These are phyloP conservation scores for Upupa epops DNA, from an alignment of 2,113 vertebrate genomes.

Conservation along the genomic window DNA sequence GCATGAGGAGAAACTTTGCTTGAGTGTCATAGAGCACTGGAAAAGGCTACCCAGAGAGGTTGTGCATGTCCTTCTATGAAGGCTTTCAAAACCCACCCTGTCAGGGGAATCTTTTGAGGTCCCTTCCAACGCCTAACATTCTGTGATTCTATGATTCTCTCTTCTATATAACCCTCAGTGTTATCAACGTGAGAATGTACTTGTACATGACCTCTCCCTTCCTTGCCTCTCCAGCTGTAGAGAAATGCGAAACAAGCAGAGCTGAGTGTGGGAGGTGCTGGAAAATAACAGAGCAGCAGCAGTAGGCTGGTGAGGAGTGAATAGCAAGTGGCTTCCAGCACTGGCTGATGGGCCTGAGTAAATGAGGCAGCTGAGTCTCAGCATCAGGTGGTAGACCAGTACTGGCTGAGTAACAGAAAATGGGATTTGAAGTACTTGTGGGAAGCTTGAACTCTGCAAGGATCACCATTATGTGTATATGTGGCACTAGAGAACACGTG, in stretches of 20 bases:
- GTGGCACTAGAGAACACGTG: no score
- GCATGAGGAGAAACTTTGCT: no score
- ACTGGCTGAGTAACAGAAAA: background rate
- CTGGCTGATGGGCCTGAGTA: background rate
- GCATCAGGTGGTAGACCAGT: background rate
- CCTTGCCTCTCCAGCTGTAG: background rate
- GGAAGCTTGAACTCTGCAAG: background rate
- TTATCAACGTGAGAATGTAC: background rate
- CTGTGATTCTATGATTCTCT: background rate
- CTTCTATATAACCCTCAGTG: background rate
- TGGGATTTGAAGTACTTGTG: background rate
- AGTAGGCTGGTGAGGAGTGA: background rate
- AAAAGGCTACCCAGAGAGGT: no score
- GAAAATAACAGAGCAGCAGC: background rate
- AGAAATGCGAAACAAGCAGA: background rate
- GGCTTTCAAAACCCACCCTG: no score
- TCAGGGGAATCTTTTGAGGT: no score
- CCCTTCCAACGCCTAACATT: no score
- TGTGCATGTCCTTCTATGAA: no score
- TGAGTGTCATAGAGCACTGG: no score
- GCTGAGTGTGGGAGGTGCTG: background rate
- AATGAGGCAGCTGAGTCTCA: rapidly evolving
- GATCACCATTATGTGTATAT: background rate
- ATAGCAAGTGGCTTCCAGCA: background rate
- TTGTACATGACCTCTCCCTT: background rate